phyloP scores from a whole-genome alignment of 2,113 vertebrate genomes.

The Malurus cyaneus region DNA sequence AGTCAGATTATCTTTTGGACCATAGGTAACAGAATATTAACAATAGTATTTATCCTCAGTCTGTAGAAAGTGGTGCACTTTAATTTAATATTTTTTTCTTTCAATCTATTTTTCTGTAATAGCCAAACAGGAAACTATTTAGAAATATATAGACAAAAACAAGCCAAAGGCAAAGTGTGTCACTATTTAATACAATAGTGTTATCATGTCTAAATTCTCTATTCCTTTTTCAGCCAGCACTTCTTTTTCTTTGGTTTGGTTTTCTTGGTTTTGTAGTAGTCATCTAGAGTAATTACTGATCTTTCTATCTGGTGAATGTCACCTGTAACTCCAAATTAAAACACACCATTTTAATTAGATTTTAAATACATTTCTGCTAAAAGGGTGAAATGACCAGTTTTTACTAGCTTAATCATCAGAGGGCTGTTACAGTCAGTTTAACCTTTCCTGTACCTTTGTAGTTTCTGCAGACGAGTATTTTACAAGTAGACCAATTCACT shows the following conservation, averaged over 20 bases:
- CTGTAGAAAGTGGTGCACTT: neutral
- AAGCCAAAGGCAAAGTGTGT: neutral
- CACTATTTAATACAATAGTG: neutral
- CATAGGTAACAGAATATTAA: neutral
- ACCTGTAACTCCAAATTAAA: slow-evolving; percentile 11
- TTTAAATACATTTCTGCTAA: neutral
- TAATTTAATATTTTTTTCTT: neutral
- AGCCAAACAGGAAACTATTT: neutral
- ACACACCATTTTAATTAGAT: neutral
- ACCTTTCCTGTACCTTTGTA: neutral
- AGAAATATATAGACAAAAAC: neutral
- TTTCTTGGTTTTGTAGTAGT: neutral
- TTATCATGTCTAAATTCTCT: neutral
- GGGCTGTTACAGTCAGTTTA: neutral
- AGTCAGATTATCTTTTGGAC: neutral
- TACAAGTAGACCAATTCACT: neutral
- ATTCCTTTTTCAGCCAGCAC: neutral
- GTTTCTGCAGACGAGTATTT: neutral
- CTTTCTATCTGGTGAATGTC: neutral
- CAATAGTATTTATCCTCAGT: neutral
- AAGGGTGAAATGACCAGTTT: neutral
- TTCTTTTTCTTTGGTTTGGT: neutral
- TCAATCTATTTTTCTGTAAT: neutral
- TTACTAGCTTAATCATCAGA: neutral
- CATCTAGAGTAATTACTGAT: neutral